Evolutionary conservation across 2,888 invertebrate species (phyloP), one percentile per base, ranked within the genome.

Genomic region (Molanna angustata): DNA sequence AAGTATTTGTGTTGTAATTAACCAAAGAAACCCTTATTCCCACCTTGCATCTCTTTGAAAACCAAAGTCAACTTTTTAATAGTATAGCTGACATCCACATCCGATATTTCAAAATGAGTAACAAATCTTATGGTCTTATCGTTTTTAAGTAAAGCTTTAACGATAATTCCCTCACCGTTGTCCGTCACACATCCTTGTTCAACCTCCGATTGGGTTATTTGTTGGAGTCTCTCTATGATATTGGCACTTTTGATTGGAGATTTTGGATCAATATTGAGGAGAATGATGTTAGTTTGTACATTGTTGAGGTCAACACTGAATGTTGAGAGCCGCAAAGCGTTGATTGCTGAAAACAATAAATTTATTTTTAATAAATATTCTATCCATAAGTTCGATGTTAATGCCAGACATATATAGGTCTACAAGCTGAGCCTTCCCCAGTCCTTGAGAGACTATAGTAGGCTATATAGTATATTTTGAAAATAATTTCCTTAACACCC

Each of bases 241-340:
- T 77, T 72, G 13, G 67, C 71, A 0, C 86, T 78, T 3, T 71
- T 70, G 18, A 86, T 66, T 22, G 72, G 65, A 13, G 78, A 77
- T 2, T 71, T 63, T 57, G 78, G 72, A 1, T 82, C 64, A 11
- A 85, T 70, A 20, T 79, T 71, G 41, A 92, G 74, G 63, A 90
- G 76, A 51, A 91, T 71, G 61, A 93, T 90, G 67, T 92, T 92
- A 1, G 86, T 86, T 61, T 88, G 84, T 11, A 85, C 79, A 14
- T 69, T 72, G 2, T 73, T 67, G 27, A 83, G 64, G 61, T 89
- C 83, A 19, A 89, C 85, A 0, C 64, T 68, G 62, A 89, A 79
- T 31, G 80, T 68, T 56, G 80, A 77, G 45, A 85, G 82, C 33
- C 78, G 74, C 33, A 83, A 64, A 0, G 80, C 77, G 35, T 80